Evolutionary conservation across 92 coral and sea anemone species (phyloP).

Genomic region (Hydrozoanthus gracilis): DNA sequence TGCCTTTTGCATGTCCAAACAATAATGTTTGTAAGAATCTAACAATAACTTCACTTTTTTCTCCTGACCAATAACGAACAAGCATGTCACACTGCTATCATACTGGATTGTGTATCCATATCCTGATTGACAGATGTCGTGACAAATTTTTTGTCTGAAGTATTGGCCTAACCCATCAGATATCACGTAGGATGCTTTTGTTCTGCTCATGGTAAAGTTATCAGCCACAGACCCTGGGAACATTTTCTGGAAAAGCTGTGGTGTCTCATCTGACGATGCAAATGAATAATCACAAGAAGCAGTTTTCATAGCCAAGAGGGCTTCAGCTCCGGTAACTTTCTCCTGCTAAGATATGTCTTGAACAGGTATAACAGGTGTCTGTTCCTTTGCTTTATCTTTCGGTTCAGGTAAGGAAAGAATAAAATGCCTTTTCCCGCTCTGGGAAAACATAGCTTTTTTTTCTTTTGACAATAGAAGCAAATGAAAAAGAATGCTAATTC

Average conservation of each 20-base stretch:
- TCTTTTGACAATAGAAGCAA: background rate
- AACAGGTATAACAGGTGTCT: background rate
- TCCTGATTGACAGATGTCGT: constrained; percentile 47
- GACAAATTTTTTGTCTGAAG: constrained; percentile 53
- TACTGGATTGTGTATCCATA: constrained; percentile 45
- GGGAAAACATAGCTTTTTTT: constrained; percentile 40
- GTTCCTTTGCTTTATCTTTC: constrained; percentile 18
- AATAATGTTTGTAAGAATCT: constrained; percentile 51
- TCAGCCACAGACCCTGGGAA: constrained; percentile 66
- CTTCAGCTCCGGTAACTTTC: background rate
- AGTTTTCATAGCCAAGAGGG: background rate
- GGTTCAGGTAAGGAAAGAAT: constrained; percentile 2
- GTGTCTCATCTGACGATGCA: constrained; percentile 21
- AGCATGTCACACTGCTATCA: constrained; percentile 52
- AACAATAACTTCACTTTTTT: constrained; percentile 51
- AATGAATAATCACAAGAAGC: background rate
- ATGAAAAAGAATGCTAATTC: constrained; percentile 1
- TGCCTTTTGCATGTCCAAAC: constrained; percentile 65
- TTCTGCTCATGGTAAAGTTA: constrained; percentile 54
- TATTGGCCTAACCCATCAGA: constrained; percentile 64
- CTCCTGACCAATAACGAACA: constrained; percentile 52
- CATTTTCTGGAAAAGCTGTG: constrained; percentile 64
- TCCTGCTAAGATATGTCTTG: background rate
- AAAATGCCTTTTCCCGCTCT: constrained; percentile 33
- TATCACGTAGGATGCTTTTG: constrained; percentile 56